These are phyloP conservation scores for Betta splendens DNA, from an alignment of 2,797 vertebrate genomes.

Conservation along the genomic window DNA sequence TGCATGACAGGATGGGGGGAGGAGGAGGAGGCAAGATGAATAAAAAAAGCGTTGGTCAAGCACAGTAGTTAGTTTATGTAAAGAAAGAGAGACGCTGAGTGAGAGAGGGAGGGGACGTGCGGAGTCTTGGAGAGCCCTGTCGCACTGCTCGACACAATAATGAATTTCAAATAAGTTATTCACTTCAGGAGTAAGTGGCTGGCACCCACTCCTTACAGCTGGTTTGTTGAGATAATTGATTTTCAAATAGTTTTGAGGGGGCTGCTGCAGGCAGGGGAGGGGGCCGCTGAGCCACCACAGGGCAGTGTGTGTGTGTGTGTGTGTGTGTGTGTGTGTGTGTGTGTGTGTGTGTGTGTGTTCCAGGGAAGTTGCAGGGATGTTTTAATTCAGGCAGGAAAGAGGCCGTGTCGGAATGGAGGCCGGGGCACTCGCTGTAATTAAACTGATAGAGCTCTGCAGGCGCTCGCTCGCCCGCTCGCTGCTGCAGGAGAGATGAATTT, in stretches of 20 bases:
- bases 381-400: slow-evolving; percentile 88
- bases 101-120: slow-evolving; percentile 35
- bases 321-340: slow-evolving; percentile 52
- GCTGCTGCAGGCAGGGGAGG: slow-evolving; percentile 5
- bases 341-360: slow-evolving; percentile 36
- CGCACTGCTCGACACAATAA: slow-evolving; percentile 87
- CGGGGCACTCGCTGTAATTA: slow-evolving; percentile 66
- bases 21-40: slow-evolving; percentile 9
- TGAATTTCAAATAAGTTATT: slow-evolving; percentile 96
- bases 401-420: slow-evolving; percentile 63
- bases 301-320: slow-evolving; percentile 59
- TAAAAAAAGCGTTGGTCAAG: slow-evolving; percentile 54
- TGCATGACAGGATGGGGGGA: slow-evolving; percentile 71
- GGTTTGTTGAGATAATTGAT: slow-evolving; percentile 97
- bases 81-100: slow-evolving; percentile 43
- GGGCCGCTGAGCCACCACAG: slow-evolving; percentile 63
- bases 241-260: slow-evolving; percentile 91
- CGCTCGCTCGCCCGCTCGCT: slow-evolving; percentile 37
- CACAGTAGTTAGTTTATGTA: slow-evolving; percentile 78
- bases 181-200: slow-evolving; percentile 92
- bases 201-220: slow-evolving; percentile 88
- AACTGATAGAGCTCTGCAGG: slow-evolving; percentile 64
- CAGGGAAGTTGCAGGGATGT: slow-evolving; percentile 55
- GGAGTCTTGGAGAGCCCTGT: slow-evolving; percentile 82
- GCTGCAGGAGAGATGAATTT: slow-evolving; percentile 81